Evolutionary conservation across 2,797 vertebrate species (phyloP).

Genomic region (Adelosebastes latens): DNA sequence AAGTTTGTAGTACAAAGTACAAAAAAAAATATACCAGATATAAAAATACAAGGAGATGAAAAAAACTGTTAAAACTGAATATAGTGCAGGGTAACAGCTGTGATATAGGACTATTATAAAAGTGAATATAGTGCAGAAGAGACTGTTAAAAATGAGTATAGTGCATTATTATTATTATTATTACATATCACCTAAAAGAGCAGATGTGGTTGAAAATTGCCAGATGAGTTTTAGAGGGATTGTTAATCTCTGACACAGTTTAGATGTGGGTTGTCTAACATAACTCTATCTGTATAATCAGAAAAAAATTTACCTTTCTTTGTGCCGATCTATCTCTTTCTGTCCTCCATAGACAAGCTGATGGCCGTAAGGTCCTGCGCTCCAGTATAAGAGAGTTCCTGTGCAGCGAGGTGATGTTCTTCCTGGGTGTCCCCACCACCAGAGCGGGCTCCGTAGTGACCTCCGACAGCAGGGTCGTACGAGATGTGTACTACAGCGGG

Average conservation of each 20-base stretch:
- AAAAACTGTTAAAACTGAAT: too few species aligned
- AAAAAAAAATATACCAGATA: too few species aligned
- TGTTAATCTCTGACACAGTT: neutral
- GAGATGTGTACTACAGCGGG: constrained; percentile 92
- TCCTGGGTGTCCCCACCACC: constrained; percentile 92
- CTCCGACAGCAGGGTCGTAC: constrained; percentile 87
- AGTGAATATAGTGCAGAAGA: too few species aligned
- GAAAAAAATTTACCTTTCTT: neutral
- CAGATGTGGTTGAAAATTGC: neutral
- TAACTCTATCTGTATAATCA: neutral
- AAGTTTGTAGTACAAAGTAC: too few species aligned
- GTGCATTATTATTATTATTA: too few species aligned
- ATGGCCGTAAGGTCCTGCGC: constrained; percentile 95
- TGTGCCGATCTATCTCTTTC: neutral
- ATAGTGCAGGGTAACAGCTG: too few species aligned
- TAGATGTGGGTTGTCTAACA: neutral
- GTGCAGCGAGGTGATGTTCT: constrained; percentile 95
- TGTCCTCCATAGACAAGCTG: constrained; percentile 86
- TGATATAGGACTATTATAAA: too few species aligned
- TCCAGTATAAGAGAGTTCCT: constrained; percentile 97
- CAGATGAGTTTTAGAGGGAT: neutral
- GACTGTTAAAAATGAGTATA: too few species aligned
- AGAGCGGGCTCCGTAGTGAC: constrained; percentile 92
- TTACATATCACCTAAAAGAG: neutral
- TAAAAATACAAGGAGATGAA: too few species aligned